phyloP scores from a whole-genome alignment of 2,113 vertebrate species.

The Misgurnus mizolepis region DNA sequence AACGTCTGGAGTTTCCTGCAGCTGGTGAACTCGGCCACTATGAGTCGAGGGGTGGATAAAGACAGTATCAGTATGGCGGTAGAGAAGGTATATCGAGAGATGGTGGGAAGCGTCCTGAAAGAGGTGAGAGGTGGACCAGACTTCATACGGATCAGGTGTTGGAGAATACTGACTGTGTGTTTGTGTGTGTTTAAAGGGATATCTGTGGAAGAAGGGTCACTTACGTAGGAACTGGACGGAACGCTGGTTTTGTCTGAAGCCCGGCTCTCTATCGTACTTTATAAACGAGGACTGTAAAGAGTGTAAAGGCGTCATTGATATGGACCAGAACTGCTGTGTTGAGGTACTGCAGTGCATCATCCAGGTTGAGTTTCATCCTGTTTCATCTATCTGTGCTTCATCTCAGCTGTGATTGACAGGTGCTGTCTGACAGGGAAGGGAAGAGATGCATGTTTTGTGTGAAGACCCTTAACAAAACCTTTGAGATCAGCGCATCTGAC shows the following conservation, averaged over 20 bases:
- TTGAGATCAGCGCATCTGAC: slow-evolving; percentile 96
- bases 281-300: slow-evolving; percentile 88
- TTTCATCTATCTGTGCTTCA: not conserved
- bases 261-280: slow-evolving; percentile 86
- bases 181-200: slow-evolving; percentile 75
- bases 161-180: not conserved
- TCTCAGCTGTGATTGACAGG: slow-evolving; percentile 65
- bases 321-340: slow-evolving; percentile 92
- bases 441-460: slow-evolving; percentile 97
- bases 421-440: slow-evolving; percentile 88
- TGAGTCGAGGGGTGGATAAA: slow-evolving; percentile 79
- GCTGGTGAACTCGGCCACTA: slow-evolving; percentile 87
- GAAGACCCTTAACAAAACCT: slow-evolving; percentile 87
- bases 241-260: slow-evolving; percentile 92
- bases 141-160: not conserved
- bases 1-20: slow-evolving; percentile 91
- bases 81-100: slow-evolving; percentile 92
- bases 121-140: slow-evolving; percentile 74
- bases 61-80: slow-evolving; percentile 87
- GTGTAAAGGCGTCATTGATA: slow-evolving; percentile 82
- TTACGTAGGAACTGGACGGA: slow-evolving; percentile 94
- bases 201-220: slow-evolving; percentile 94
- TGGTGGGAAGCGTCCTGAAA: slow-evolving; percentile 92
- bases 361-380: not conserved
- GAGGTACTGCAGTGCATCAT: slow-evolving; percentile 75